Percentiles rank a stretch among this genome's conserved stretches.
Evolutionary conservation across 2,113 vertebrate species (phyloP).

Genomic region (Oplegnathus fasciatus): DNA sequence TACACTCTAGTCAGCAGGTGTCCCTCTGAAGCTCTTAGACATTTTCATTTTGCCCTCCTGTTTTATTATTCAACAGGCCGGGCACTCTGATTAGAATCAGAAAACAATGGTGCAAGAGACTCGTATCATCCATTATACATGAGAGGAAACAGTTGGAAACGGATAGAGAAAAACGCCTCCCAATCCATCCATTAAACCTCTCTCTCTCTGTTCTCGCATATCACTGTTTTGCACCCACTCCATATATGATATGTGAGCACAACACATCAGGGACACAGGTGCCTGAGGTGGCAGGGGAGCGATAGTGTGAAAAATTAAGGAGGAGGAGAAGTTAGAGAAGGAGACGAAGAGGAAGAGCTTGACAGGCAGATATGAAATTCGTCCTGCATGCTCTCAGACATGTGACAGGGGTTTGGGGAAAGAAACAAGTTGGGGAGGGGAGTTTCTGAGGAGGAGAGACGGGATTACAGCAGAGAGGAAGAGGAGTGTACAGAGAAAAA

Average conservation of each 20-base stretch:
- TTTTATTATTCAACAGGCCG: slow-evolving; percentile 76
- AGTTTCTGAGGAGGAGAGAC: slow-evolving; percentile 39
- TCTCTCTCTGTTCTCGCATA: slow-evolving; percentile 21
- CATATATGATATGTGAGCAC: slow-evolving; percentile 29
- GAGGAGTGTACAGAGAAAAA: slow-evolving; percentile 21
- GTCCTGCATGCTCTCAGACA: slow-evolving; percentile 63
- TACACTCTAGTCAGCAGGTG: slow-evolving; percentile 68
- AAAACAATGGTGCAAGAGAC: slow-evolving; percentile 72
- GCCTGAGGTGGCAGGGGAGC: slow-evolving; percentile 10
- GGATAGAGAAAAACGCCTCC: slow-evolving; percentile 44
- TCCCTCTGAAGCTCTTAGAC: slow-evolving; percentile 58
- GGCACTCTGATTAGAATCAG: slow-evolving; percentile 75
- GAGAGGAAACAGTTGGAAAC: slow-evolving; percentile 69
- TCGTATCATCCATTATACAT: slow-evolving; percentile 77
- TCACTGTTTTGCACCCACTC: slow-evolving; percentile 19
- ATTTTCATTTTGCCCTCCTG: slow-evolving; percentile 58
- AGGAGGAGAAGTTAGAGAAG: not conserved
- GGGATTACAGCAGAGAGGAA: slow-evolving; percentile 48
- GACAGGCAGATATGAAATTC: slow-evolving; percentile 52
- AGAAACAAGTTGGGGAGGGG: slow-evolving; percentile 46
- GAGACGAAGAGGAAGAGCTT: slow-evolving; percentile 19
- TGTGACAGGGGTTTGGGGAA: slow-evolving; percentile 64
- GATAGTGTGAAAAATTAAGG: slow-evolving; percentile 33
- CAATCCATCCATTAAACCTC: slow-evolving; percentile 48
- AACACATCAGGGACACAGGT: slow-evolving; percentile 19